Evolutionary conservation across 1,140 invertebrate species (phyloP).

Genomic region (Steinernema feltiae): DNA sequence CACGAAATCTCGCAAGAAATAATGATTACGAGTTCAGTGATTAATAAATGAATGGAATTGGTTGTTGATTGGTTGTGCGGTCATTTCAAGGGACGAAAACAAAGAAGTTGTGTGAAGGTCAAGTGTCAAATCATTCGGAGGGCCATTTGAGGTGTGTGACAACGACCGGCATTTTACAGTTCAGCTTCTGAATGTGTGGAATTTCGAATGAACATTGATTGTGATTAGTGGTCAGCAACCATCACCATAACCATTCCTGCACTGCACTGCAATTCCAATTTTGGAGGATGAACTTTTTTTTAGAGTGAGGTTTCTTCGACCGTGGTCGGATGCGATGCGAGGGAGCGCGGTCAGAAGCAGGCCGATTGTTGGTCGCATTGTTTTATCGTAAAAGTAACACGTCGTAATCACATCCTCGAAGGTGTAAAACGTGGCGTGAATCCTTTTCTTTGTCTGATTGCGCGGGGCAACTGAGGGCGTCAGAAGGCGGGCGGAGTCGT

Average conservation of each 20-base stretch:
- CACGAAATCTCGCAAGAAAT: not conserved
- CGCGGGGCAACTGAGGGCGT: not conserved
- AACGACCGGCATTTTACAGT: not conserved
- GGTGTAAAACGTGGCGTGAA: not conserved
- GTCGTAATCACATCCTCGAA: not conserved
- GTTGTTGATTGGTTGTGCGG: not conserved
- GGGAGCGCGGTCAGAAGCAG: too few relatives aligned
- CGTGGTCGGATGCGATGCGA: too few relatives aligned
- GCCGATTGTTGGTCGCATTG: not conserved
- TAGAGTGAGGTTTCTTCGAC: too few relatives aligned
- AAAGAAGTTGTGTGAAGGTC: not conserved
- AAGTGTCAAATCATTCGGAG: not conserved
- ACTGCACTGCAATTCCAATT: too few relatives aligned
- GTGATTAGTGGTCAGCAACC: not conserved
- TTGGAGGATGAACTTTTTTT: too few relatives aligned
- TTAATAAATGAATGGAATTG: not conserved
- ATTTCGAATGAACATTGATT: not conserved
- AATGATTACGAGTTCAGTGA: not conserved
- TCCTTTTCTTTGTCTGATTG: not conserved
- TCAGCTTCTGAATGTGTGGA: not conserved
- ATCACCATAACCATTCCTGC: too few relatives aligned
- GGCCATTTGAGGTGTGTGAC: not conserved
- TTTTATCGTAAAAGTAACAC: not conserved
- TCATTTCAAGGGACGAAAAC: not conserved
- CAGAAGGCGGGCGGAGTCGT: not conserved